phyloP scores from a whole-genome alignment of 1,140 invertebrate species.

The Tetramorium parvispinum region DNA sequence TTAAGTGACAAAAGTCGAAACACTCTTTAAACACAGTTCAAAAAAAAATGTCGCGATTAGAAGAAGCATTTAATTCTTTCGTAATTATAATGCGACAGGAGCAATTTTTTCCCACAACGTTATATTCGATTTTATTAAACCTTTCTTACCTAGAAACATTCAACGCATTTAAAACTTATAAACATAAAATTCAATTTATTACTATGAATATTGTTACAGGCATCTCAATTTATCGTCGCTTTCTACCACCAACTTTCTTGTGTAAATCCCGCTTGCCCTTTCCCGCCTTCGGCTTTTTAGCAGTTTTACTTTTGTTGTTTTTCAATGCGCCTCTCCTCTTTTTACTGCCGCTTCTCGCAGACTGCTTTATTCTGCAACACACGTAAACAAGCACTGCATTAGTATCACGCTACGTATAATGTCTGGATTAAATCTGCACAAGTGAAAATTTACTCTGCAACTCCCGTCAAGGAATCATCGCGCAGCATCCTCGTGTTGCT shows the following conservation, averaged over 20 bases:
- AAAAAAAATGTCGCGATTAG: neutral
- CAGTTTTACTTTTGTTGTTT: constrained; percentile 84
- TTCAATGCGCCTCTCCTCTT: constrained; percentile 82
- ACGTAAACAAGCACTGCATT: neutral
- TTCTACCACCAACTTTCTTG: constrained; percentile 87
- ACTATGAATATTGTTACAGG: neutral
- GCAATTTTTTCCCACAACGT: neutral
- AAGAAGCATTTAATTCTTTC: neutral
- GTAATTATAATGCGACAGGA: neutral
- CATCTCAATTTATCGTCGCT: constrained; percentile 85
- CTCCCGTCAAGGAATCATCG: constrained; percentile 48
- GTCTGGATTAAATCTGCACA: neutral
- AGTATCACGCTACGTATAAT: neutral
- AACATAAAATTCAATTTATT: constrained; percentile 7
- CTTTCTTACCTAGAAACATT: neutral
- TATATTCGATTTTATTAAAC: neutral
- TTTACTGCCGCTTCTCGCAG: constrained; percentile 78
- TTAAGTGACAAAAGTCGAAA: neutral
- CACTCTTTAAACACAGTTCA: neutral
- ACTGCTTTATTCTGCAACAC: constrained; percentile 48
- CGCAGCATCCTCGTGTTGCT: constrained; percentile 66
- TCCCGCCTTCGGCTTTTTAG: constrained; percentile 88
- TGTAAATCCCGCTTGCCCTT: constrained; percentile 88
- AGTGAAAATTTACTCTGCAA: constrained; percentile 60
- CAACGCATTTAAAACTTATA: neutral